Conservation (phyloP, 1,140 invertebrate genomes). For the Ericerus pela region DNA sequence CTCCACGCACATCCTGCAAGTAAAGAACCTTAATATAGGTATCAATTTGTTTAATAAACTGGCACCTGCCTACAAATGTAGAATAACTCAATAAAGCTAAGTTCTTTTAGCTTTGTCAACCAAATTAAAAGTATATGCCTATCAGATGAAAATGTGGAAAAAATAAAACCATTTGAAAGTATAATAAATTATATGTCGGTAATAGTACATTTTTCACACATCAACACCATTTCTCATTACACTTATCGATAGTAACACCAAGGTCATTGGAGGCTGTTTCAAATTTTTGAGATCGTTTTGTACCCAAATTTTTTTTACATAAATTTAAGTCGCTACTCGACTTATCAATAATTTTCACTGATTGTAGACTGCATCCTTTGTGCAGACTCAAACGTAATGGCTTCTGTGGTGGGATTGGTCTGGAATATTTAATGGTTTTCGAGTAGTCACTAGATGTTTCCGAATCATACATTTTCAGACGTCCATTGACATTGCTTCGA, state of each 20-base stretch:
- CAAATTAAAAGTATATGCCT: too few species aligned
- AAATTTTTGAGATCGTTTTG: not conserved
- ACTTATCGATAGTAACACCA: not conserved
- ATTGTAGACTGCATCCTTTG: conserved; percentile 62
- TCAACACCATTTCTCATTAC: not conserved
- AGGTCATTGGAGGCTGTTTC: not conserved
- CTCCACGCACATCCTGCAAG: too few species aligned
- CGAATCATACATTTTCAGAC: conserved; percentile 1
- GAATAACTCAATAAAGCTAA: too few species aligned
- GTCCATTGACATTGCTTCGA: not conserved
- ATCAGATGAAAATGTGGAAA: too few species aligned
- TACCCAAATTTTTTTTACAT: not conserved
- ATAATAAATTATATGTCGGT: too few species aligned
- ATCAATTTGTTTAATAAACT: too few species aligned
- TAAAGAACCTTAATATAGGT: too few species aligned
- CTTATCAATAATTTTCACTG: conserved; percentile 38
- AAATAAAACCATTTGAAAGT: too few species aligned
- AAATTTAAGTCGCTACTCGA: not conserved
- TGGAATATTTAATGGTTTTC: conserved; percentile 17
- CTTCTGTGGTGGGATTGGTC: conserved; percentile 69
- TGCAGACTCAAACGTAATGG: conserved; percentile 64
- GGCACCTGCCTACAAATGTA: too few species aligned
- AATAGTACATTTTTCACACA: too few species aligned
- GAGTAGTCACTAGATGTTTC: not conserved
- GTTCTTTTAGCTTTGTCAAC: too few species aligned